Evolutionary conservation across 2,113 vertebrate genomes (phyloP).

Genomic region (Callocephalon fimbriatum): DNA sequence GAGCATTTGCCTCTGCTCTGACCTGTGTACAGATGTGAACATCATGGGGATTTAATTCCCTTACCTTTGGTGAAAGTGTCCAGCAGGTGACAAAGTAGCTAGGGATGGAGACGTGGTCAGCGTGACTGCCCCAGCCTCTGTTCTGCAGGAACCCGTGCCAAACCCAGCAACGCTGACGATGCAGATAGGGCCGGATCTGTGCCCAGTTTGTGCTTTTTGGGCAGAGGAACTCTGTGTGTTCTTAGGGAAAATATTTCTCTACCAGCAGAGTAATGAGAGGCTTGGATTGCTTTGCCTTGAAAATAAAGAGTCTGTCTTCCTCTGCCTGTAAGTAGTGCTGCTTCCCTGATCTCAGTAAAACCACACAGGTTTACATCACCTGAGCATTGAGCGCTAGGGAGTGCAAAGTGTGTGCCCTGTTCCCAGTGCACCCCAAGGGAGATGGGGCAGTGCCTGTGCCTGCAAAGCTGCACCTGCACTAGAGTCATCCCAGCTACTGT

Average conservation of each 20-base stretch:
- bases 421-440: background rate
- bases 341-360: background rate
- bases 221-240: background rate
- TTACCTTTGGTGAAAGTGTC: background rate
- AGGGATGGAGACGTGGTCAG: background rate
- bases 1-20: background rate
- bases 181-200: background rate
- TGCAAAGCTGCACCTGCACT: background rate
- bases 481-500: background rate
- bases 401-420: background rate
- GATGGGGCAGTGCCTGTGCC: rapidly evolving
- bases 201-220: background rate
- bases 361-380: rapidly evolving
- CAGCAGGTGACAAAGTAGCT: background rate
- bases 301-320: background rate
- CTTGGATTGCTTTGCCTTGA: background rate
- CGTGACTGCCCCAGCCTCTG: rapidly evolving
- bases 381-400: background rate
- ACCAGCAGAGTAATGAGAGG: background rate
- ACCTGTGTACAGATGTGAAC: rapidly evolving
- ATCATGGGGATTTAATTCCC: rapidly evolving
- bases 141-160: background rate
- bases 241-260: background rate
- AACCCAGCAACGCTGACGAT: background rate
- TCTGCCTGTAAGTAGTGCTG: background rate